A percentile compares a stretch with the other conserved stretches of the same genome.
Evolutionary conservation across 2,888 invertebrate genomes (phyloP).

Genomic region (Athalia rosae): DNA sequence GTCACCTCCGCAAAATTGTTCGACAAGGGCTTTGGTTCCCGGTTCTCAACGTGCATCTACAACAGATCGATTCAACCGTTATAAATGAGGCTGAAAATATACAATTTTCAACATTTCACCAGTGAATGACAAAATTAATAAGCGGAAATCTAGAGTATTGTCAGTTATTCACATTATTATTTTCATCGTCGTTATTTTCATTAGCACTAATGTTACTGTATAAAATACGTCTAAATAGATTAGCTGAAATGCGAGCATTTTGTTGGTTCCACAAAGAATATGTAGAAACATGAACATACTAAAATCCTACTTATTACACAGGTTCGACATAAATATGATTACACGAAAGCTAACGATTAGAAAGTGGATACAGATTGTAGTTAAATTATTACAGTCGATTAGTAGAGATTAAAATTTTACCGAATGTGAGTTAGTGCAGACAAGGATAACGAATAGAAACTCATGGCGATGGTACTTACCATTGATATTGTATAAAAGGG

Average conservation of each 20-base stretch:
- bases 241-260: too few relatives aligned
- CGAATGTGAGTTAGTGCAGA: conserved; percentile 23
- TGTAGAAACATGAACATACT: too few relatives aligned
- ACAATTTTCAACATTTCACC: conserved; percentile 20
- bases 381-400: conserved; percentile 20
- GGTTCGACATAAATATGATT: background rate
- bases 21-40: conserved; percentile 48
- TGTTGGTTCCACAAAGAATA: too few relatives aligned
- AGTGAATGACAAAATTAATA: conserved; percentile 40
- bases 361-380: background rate
- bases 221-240: too few relatives aligned
- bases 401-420: conserved; percentile 19
- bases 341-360: background rate
- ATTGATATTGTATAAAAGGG: conserved; percentile 50
- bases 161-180: background rate
- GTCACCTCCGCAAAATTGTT: conserved; percentile 52
- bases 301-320: too few relatives aligned
- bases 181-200: background rate
- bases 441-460: conserved; percentile 45
- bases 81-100: background rate
- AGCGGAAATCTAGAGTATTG: conserved; percentile 22
- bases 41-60: conserved; percentile 57
- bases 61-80: conserved; percentile 58
- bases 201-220: too few relatives aligned
- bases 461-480: conserved; percentile 58